phyloP scores from a whole-genome alignment of 2,113 vertebrate genomes.

The Platanista minor region DNA sequence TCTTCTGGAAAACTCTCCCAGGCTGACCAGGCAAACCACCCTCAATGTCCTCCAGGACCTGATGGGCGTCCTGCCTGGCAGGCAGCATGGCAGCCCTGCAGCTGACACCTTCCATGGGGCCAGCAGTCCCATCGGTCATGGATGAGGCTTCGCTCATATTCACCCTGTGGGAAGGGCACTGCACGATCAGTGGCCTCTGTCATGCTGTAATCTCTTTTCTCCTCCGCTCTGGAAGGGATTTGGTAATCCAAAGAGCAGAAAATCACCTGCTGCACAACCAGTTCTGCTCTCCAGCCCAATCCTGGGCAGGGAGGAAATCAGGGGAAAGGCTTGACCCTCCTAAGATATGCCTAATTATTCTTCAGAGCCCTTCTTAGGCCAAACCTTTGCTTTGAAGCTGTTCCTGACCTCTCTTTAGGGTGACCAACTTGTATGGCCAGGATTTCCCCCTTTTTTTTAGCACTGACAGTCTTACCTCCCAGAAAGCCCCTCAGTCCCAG shows the following conservation, averaged over 20 bases:
- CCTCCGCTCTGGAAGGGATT: not conserved
- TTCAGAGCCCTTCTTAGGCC: not conserved
- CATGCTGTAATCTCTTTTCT: not conserved
- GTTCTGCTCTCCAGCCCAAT: not conserved
- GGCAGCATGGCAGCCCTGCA: not conserved
- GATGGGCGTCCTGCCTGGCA: not conserved
- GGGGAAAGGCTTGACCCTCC: not conserved
- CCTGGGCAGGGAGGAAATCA: not conserved
- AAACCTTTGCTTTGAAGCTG: not conserved
- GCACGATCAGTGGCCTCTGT: no score
- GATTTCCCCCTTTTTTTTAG: not conserved
- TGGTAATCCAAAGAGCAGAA: not conserved
- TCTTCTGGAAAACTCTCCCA: not conserved
- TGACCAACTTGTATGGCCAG: not conserved
- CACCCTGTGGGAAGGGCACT: not conserved
- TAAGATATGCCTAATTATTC: not conserved
- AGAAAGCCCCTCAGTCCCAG: not conserved
- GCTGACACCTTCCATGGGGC: accelerated
- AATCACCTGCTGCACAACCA: not conserved
- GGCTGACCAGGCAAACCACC: not conserved
- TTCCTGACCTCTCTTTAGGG: not conserved
- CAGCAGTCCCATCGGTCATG: not conserved
- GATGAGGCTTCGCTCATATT: not conserved
- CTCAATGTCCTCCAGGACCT: not conserved
- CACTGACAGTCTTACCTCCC: not conserved